These are phyloP conservation scores for Azorinus chamasolen DNA, from an alignment of 2,888 invertebrate genomes.

Conservation along the genomic window DNA sequence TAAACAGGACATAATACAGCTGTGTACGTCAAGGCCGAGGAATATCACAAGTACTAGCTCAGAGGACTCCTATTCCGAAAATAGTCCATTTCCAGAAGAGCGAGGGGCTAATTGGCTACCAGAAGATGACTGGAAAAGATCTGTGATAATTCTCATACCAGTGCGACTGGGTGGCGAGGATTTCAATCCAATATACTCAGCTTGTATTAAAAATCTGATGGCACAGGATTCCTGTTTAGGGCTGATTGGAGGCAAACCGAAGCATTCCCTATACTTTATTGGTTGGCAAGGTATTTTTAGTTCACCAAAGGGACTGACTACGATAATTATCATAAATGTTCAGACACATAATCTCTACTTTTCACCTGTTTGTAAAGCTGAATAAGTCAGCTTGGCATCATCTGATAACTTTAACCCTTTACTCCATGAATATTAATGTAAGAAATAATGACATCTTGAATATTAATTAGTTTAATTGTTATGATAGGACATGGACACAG, in stretches of 20 bases:
- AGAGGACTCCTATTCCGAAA: background rate
- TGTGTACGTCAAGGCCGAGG: slow-evolving; percentile 79
- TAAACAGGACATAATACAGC: slow-evolving; percentile 91
- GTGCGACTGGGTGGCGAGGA: slow-evolving; percentile 95
- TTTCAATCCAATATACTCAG: slow-evolving; percentile 94
- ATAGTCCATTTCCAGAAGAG: background rate
- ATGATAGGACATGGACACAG: no score
- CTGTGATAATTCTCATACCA: slow-evolving; percentile 93
- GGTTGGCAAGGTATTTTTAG: slow-evolving; percentile 92
- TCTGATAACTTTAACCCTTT: no score
- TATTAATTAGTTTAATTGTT: no score
- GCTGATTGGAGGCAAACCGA: slow-evolving; percentile 96
- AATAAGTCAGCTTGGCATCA: no score
- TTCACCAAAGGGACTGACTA: no score
- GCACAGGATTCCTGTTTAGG: slow-evolving; percentile 95
- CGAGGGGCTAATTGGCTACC: background rate
- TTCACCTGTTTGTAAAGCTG: no score
- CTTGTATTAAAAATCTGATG: slow-evolving; percentile 93
- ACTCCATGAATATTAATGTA: no score
- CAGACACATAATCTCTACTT: no score
- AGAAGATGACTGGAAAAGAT: slow-evolving; percentile 71
- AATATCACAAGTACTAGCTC: slow-evolving; percentile 52
- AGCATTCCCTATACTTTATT: slow-evolving; percentile 97
- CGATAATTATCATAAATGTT: no score
- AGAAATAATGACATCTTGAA: no score